Evolutionary conservation across 2,797 vertebrate genomes (phyloP), one percentile per base, ranked within the genome.

Genomic region (Sylvilagus floridanus): DNA sequence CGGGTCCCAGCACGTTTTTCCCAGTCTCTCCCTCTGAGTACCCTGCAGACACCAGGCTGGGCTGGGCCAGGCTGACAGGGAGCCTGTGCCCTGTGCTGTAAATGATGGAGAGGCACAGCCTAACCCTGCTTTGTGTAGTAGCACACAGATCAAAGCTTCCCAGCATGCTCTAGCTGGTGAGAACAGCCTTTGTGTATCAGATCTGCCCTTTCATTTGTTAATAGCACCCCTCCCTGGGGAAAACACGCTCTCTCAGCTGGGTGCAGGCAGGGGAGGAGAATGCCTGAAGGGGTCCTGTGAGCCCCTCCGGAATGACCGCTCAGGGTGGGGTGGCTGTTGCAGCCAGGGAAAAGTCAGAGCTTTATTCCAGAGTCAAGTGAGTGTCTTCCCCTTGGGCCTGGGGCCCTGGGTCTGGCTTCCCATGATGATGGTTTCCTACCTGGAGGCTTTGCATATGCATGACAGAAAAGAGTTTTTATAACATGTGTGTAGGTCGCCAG

Each of bases 401-500:
- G 95, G 95, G 96, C 97, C 94, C 86, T 97, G 84, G 57, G 90
- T 88, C 97, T 97, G 95, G 65, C 97, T 98, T 97, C 96, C 54
- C 19, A 57, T 97, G 95, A 97, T 97, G 96, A 91, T 50, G 92
- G 88, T 97, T 97, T 90, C 50, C 93, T 97, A 94, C 94, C 96
- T 96, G 95, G 97, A 97, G 90, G 92, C 72, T 66, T 94, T 96
- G 97, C 97, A 98, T 97, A 96, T 97, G 84, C 87, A 96, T 84
- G 97, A 93, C 97, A 88, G 93, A 97, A 97, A 97, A 97, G 96
- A 73, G 88, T 3, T 12, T 95, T 94, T 94, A 95, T 96, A 95
- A 90, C 52, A 32, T 84, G 86, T 95, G 97, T 97, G 66, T 66
- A 83, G 96, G 95, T 96, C 95, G 89, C 92, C 97, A 93, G 93